Evolutionary conservation across 2,113 vertebrate genomes (phyloP).

Genomic region (Ceuthmochares aereus): DNA sequence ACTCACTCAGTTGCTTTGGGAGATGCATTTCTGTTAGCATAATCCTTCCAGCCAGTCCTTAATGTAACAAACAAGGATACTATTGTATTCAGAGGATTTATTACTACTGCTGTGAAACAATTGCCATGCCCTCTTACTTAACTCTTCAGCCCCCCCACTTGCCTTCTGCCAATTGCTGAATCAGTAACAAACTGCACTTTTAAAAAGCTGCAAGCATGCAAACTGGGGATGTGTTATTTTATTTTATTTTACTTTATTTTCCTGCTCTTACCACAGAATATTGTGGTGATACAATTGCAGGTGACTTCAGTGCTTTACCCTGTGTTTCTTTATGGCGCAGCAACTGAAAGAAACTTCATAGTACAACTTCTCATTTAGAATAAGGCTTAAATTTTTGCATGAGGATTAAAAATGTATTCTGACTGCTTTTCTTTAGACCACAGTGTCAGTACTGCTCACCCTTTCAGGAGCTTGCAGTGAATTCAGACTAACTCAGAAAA

Average conservation of each 20-base stretch:
- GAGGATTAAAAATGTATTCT: background rate
- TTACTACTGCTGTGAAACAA: conserved; percentile 23
- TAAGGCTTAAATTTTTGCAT: background rate
- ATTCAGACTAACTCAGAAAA: background rate
- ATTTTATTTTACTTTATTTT: background rate
- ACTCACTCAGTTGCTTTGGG: background rate
- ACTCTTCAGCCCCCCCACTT: conserved; percentile 9
- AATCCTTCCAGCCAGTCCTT: conserved; percentile 30
- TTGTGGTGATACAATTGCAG: background rate
- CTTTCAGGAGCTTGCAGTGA: background rate
- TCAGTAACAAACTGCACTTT: background rate
- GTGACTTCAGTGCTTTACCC: background rate
- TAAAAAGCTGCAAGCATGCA: background rate
- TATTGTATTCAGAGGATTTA: conserved; percentile 46
- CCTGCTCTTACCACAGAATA: background rate
- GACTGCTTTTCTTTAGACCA: background rate
- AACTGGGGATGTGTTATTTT: background rate
- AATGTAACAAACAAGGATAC: conserved; percentile 44
- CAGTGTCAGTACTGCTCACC: background rate
- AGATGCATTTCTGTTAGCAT: conserved; percentile 15
- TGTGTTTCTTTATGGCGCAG: background rate
- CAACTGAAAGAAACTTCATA: background rate
- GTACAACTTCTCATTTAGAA: background rate
- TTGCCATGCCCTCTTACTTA: background rate
- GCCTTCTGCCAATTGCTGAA: background rate